phyloP scores from a whole-genome alignment of 2,888 invertebrate genomes.

The Drosophila prolongata region DNA sequence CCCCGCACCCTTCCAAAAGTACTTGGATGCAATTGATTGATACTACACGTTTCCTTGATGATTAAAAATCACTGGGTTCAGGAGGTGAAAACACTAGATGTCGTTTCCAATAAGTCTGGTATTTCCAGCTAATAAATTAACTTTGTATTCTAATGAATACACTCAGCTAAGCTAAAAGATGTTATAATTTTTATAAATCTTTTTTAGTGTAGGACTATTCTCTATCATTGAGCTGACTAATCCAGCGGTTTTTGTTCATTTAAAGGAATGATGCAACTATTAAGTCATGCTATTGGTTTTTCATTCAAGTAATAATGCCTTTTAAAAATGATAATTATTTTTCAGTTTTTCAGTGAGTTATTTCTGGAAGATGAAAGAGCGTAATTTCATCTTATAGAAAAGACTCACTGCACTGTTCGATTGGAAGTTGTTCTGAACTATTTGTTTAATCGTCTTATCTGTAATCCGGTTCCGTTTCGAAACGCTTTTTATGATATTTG shows the following conservation, averaged over 20 bases:
- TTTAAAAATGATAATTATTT: too few species aligned
- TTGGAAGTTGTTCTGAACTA: conserved; percentile 3
- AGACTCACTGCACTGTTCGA: not conserved
- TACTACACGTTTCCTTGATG: conserved; percentile 20
- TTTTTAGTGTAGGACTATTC: too few species aligned
- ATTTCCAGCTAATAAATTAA: conserved; percentile 3
- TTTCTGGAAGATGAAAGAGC: too few species aligned
- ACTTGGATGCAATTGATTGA: conserved; percentile 23
- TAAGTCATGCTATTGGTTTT: too few species aligned
- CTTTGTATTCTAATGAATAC: too few species aligned
- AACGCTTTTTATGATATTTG: conserved; percentile 35
- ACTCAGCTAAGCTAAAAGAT: not conserved
- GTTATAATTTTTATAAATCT: not conserved
- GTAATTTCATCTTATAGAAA: not conserved
- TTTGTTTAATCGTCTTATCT: conserved; percentile 23
- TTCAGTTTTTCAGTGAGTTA: too few species aligned
- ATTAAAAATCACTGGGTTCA: conserved; percentile 15
- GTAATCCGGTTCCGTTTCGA: conserved; percentile 33
- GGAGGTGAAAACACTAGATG: not conserved
- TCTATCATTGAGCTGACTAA: too few species aligned
- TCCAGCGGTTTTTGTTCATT: too few species aligned
- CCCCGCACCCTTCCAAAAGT: conserved; percentile 15
- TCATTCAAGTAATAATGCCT: too few species aligned
- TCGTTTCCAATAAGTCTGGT: conserved; percentile 10
- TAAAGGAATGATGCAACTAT: too few species aligned